A percentile compares a stretch with the other conserved stretches of the same genome.
phyloP scores from a whole-genome alignment of 2,888 invertebrate genomes.

The Hedychridium roseum region DNA sequence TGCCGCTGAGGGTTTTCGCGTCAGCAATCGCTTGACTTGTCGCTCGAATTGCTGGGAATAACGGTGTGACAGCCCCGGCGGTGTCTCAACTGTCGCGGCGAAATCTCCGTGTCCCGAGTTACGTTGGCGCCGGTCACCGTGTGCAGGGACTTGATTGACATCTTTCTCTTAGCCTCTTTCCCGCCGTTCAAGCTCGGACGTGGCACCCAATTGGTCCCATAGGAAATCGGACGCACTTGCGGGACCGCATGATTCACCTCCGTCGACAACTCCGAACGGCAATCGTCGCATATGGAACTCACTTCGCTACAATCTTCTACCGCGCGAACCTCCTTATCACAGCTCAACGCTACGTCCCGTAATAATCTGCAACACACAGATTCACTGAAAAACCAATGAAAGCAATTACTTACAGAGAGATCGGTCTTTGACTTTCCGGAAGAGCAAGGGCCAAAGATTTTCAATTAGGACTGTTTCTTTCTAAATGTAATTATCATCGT shows the following conservation, averaged over 20 bases:
- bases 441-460: too few species aligned
- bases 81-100: constrained; percentile 37
- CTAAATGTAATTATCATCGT: too few species aligned
- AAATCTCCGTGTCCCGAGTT: constrained; percentile 14
- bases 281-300: constrained; percentile 42
- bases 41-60: constrained; percentile 45
- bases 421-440: too few species aligned
- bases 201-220: constrained; percentile 49
- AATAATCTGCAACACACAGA: too few species aligned
- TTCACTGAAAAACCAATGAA: too few species aligned
- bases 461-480: too few species aligned
- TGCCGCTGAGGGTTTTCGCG: too few species aligned
- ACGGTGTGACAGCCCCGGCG: constrained; percentile 49
- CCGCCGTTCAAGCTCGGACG: constrained; percentile 34
- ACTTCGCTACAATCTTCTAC: constrained; percentile 41
- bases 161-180: constrained; percentile 35
- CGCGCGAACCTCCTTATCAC: background rate
- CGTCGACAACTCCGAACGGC: constrained; percentile 39
- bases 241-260: constrained; percentile 19
- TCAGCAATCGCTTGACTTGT: constrained; percentile 47
- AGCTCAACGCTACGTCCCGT: background rate
- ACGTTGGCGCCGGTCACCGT: constrained; percentile 32
- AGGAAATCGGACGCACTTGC: constrained; percentile 38
- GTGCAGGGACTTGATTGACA: constrained; percentile 40
- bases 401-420: too few species aligned